Evolutionary conservation across 1,140 invertebrate species (phyloP), one percentile per base, ranked within the genome.

Genomic region (Aphelenchoides besseyi): DNA sequence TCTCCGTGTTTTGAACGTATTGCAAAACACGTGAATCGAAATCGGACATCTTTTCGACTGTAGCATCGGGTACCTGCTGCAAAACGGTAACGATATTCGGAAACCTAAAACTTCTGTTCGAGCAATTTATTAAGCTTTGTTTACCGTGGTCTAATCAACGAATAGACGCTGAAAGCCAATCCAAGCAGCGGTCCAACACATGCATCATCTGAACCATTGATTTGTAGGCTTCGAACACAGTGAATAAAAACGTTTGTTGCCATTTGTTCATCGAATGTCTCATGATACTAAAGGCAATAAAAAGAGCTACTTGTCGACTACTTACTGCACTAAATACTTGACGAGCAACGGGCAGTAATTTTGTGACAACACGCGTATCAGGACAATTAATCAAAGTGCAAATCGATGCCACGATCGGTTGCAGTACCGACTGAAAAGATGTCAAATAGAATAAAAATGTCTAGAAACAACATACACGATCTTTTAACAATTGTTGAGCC

Each of bases 161-260:
- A 55, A 57, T 80, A 80, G 48, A 80, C 67, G 30, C 57, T 64
- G 62, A 75, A 83, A 2, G 73, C 57, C 29, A 80, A 57, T 16
- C 61, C 48, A 3, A 80, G 66, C 29, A 83, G 33, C 8, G 79
- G 81, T 0, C 81, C 79, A 1, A 48, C 26, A 8, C 61, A 70
- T 9, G 73, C 64, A 35, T 83, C 80, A 61, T 80, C 79, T 18
- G 64, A 26, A 16, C 73, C 73, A 57, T 83, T 72, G 29, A 80
- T 66, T 71, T 80, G 79, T 5, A 83, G 48, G 26, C 69, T 74
- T 35, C 59, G 37, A 30, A 79, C 63, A 9, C 32, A 48, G 18
- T 79, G 76, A 26, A 76, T 37, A 23, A 79, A 54, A 9, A 71
- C 41, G 9, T 48, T 57, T 1, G 36, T 70, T 18, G 71, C 72